Percentiles rank a stretch among this genome's conserved stretches.
These are phyloP conservation scores for Rhinophrynus dorsalis DNA, from an alignment of 2,797 vertebrate species.

Conservation along the genomic window DNA sequence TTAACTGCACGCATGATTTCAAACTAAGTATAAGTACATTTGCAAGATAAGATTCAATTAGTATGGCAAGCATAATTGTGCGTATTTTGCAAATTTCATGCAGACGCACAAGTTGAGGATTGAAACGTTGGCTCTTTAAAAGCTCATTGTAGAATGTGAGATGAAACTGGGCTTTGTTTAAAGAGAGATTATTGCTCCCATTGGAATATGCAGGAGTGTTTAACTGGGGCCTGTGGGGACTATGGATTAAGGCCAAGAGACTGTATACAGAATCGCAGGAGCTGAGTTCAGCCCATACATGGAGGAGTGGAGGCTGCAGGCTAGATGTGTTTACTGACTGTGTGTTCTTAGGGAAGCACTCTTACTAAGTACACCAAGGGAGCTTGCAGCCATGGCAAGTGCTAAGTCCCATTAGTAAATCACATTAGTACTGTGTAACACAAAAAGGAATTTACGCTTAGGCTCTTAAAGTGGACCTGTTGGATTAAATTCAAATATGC, in stretches of 20 bases:
- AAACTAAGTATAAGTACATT: too few species aligned
- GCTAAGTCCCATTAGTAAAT: background rate
- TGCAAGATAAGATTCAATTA: too few species aligned
- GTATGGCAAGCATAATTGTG: too few species aligned
- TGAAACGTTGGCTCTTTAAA: too few species aligned
- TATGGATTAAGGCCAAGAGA: constrained; percentile 23
- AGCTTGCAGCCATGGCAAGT: background rate
- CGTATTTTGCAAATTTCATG: too few species aligned
- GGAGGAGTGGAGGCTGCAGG: constrained; percentile 58
- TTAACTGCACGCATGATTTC: too few species aligned
- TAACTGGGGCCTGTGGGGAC: constrained; percentile 38
- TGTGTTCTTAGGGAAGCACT: background rate
- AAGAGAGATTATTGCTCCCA: constrained; percentile 67
- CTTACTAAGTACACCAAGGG: background rate
- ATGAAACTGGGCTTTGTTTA: constrained; percentile 71
- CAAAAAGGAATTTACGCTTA: too few species aligned
- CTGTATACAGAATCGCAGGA: background rate
- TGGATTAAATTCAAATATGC: too few species aligned
- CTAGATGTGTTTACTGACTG: background rate
- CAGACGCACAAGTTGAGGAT: too few species aligned
- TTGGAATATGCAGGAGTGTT: constrained; percentile 53
- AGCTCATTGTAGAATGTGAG: too few species aligned
- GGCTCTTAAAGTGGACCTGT: too few species aligned
- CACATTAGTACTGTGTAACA: background rate
- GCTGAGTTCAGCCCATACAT: constrained; percentile 61